Base-by-base conservation (phyloP, 2,888 invertebrate genomes). In the Ctenicera cuprea region DNA sequence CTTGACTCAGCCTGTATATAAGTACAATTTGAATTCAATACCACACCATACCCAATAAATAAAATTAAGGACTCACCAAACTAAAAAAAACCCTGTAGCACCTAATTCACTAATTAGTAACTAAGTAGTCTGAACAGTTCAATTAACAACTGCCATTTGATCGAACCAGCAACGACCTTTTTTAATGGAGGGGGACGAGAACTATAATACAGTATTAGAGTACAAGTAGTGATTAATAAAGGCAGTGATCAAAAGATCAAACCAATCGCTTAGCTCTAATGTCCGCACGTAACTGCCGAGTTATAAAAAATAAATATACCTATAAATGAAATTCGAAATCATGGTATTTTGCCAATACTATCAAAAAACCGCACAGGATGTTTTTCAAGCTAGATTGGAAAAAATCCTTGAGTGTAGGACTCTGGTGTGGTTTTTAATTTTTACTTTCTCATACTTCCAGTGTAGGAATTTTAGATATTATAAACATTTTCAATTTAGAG, bases 101-200 rank as follows among this genome's bases (percentile, higher is more conserved):
- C 2, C 5, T 26, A 26, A 26, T 26, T n/a, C 26, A 26, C 26
- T 26, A 26, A 26, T 26, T 26, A 26, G 3, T 26, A 5, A 26
- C 26, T 26, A 26, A 26, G 3, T 26, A 26, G n/a, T n/a, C 26
- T 5, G 26, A 26, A 5, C 5, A 26, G 26, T 5, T 26, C 7
- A 45, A 45, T 45, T 45, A 45, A 16, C n/a, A 4, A 14, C 43
- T 14, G 16, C 3, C 3, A 12, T 45, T 7, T 45, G 5, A 4
- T n/a, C 14, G 14, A 45, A 22, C 52, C 12, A 48, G 18, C 22
- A 26, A 52, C 52, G 52, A 52, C 52, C 52, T 52, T 52, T 12
- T 52, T 11, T 20, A 1, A 52, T 26, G 3, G 52, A 52, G 26
- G 52, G 52, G 52, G 22, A n/a, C 52, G 26, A 9, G 26, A 12